Evolutionary conservation across 2,888 invertebrate genomes (phyloP), one percentile per base, ranked within the genome.

Genomic region (Itoplectis maculator): DNA sequence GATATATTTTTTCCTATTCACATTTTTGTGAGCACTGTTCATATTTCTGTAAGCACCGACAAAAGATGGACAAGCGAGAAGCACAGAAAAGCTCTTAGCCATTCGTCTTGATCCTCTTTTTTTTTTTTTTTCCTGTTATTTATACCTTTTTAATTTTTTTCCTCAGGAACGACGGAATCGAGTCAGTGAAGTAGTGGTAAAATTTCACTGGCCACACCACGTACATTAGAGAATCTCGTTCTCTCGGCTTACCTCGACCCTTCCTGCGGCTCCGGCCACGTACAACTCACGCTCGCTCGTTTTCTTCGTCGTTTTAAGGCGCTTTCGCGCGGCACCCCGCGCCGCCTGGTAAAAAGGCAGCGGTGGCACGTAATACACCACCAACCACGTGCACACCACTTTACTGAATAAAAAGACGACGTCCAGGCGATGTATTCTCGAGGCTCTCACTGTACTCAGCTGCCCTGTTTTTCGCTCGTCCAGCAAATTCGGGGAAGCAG

Each of bases 181-280:
- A 68, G 66, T 20, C 40, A 51, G 59, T 15, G 72, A 72, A 66
- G 66, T 42, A 42, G 49, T 66, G 81, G 66, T 76, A 68, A 72
- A 66, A 66, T 77, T 81, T 81, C 18, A 65, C 59, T 54, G 66
- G 73, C 68, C 72, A 37, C 61, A 45, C 49, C 29, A 47, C 70
- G 56, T 61, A 54, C 68, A 54, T 77, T 68, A 61, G 49, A 61
- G 68, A 40, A 13, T 35, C 40, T 37, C 45, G 35, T 75, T 51
- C 61, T 51, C 61, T 56, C 35, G 61, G 51, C 61, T 80, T 75
- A 51, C 35, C 65, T 68, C 72, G 45, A 68, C 35, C 40, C 42
- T 65, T 37, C 47, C 7, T n/a, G n/a, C n/a, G n/a, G 18, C 72
- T 61, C 18, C 29, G n/a, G 13, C 61, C 61, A 47, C 61, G 8